A percentile compares a stretch with the other conserved stretches of the same genome.
phyloP scores from a whole-genome alignment of 2,113 vertebrate genomes.

The Megaptera novaeangliae region DNA sequence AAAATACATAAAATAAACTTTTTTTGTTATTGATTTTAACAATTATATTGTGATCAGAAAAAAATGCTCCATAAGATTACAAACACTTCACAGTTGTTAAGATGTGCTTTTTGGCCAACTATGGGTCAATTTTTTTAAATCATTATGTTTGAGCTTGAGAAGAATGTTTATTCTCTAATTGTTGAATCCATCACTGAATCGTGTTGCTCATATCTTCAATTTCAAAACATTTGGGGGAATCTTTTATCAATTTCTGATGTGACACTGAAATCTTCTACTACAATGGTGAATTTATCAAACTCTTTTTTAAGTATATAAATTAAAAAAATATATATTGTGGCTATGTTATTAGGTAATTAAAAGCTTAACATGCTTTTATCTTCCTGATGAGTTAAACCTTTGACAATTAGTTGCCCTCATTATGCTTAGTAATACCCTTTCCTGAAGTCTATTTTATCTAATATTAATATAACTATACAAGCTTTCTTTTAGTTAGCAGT shows the following conservation, averaged over 20 bases:
- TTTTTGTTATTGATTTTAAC: neutral
- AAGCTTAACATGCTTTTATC: neutral
- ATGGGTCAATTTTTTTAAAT: neutral
- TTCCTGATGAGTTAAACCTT: neutral
- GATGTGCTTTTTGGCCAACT: neutral
- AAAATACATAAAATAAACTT: neutral
- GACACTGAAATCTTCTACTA: neutral
- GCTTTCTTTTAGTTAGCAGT: neutral
- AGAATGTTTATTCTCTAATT: neutral
- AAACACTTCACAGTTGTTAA: neutral
- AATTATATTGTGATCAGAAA: neutral
- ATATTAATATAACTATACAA: neutral
- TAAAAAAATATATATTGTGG: neutral
- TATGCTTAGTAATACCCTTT: neutral
- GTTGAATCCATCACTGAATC: neutral
- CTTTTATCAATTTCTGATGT: neutral
- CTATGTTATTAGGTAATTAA: neutral
- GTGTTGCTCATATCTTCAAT: neutral
- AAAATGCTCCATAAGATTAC: neutral
- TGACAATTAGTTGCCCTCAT: neutral
- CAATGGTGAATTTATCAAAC: neutral
- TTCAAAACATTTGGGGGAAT: neutral
- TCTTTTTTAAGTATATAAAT: neutral
- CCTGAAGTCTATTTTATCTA: neutral
- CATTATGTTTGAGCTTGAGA: neutral